These are phyloP conservation scores for Chauna torquata DNA, from an alignment of 2,113 vertebrate genomes.

Conservation along the genomic window DNA sequence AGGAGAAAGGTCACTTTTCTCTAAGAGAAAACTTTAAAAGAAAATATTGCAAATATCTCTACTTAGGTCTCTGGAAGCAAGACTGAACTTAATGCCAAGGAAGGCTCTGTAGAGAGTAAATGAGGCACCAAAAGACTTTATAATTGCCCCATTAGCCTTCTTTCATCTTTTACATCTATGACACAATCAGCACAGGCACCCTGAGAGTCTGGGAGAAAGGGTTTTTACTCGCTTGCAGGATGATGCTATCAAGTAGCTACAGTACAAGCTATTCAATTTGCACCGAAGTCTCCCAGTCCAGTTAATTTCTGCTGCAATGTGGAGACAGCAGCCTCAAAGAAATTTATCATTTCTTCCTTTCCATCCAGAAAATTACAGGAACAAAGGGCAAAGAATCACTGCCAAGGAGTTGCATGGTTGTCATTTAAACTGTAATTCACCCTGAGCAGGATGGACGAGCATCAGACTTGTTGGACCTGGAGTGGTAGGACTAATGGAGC, in stretches of 20 bases:
- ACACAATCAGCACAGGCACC: constrained; percentile 20
- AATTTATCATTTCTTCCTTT: background rate
- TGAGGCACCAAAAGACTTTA: constrained; percentile 38
- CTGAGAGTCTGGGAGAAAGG: background rate
- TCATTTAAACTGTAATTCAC: constrained; percentile 61
- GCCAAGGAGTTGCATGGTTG: constrained; percentile 5
- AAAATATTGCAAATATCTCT: background rate
- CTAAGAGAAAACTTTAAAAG: background rate
- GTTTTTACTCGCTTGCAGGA: background rate
- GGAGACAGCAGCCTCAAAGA: background rate
- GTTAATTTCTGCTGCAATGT: background rate
- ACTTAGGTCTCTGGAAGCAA: background rate
- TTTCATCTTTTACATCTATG: constrained; percentile 42
- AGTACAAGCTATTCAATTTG: background rate
- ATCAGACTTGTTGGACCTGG: background rate
- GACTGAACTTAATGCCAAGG: background rate
- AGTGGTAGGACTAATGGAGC: constrained; percentile 48
- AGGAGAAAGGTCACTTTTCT: background rate
- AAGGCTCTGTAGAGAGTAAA: constrained; percentile 18
- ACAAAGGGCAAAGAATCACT: background rate
- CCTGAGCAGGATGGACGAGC: background rate
- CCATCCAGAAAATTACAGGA: background rate
- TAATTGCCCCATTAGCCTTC: constrained; percentile 40
- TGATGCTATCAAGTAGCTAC: background rate
- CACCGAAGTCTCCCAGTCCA: background rate